These are phyloP conservation scores for Ptyas mucosa DNA, from an alignment of 2,113 vertebrate species.

Conservation along the genomic window DNA sequence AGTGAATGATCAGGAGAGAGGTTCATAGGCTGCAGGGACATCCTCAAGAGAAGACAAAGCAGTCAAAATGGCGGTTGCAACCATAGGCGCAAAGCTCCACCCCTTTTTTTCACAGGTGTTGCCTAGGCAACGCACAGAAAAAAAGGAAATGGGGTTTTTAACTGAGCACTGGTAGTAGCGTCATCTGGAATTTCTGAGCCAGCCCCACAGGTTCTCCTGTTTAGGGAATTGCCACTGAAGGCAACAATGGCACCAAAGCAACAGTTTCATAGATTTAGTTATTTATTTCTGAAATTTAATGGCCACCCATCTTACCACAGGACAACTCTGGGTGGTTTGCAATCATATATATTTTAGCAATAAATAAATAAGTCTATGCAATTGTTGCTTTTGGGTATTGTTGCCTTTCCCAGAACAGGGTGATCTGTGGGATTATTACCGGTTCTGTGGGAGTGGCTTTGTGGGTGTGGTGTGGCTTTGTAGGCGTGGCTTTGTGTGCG, in stretches of 20 bases:
- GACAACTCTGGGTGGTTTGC: too few relatives aligned
- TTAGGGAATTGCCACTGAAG: neutral
- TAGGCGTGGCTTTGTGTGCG: too few relatives aligned
- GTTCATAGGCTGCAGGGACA: neutral
- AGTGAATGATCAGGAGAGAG: neutral
- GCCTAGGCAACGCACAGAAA: neutral
- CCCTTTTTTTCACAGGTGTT: neutral
- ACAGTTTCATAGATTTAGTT: too few relatives aligned
- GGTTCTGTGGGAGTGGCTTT: too few relatives aligned
- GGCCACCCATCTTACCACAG: too few relatives aligned
- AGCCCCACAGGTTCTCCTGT: neutral
- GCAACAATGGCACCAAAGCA: neutral
- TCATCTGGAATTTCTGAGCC: neutral
- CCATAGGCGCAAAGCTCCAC: neutral
- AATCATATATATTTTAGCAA: too few relatives aligned
- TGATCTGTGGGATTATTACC: too few relatives aligned
- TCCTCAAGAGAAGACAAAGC: neutral
- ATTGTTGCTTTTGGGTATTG: too few relatives aligned
- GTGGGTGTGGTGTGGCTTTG: too few relatives aligned
- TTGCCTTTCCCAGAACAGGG: too few relatives aligned
- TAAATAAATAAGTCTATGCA: too few relatives aligned
- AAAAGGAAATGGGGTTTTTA: neutral
- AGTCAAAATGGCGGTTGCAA: neutral
- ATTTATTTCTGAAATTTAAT: too few relatives aligned
- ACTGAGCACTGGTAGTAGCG: neutral